Conservation (phyloP, 64 coral and sea anemone genomes). For the Montipora efflorescens region DNA sequence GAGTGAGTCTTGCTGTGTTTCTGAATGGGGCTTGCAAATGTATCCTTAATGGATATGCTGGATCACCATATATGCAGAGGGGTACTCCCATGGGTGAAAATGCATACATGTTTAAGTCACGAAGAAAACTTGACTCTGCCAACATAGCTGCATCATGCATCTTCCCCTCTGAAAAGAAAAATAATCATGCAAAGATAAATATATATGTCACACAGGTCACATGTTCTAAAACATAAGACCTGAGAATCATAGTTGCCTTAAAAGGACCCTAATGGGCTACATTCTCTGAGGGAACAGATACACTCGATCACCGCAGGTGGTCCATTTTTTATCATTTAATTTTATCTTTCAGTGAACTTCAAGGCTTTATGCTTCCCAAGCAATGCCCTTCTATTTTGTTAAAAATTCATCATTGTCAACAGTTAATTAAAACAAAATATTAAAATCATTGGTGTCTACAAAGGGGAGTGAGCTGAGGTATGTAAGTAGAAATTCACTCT, state of each 20-base stretch:
- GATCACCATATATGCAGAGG: conserved; percentile 49
- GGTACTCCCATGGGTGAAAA: conserved; percentile 31
- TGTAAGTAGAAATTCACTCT: no score
- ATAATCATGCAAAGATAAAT: conserved; percentile 29
- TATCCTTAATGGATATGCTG: conserved; percentile 51
- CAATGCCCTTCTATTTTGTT: conserved; percentile 35
- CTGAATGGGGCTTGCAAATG: conserved; percentile 50
- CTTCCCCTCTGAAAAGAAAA: conserved; percentile 24
- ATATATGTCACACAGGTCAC: no score
- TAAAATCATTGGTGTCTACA: conserved; percentile 24
- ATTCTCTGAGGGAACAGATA: conserved; percentile 27
- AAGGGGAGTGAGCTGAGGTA: no score
- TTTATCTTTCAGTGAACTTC: conserved; percentile 44
- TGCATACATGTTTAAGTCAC: conserved; percentile 28
- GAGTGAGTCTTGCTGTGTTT: conserved; percentile 47
- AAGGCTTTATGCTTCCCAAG: conserved; percentile 38
- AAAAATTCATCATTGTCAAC: conserved; percentile 44
- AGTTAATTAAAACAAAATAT: conserved; percentile 9
- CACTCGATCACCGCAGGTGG: conserved; percentile 35
- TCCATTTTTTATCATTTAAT: conserved; percentile 14
- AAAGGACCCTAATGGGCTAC: conserved; percentile 25
- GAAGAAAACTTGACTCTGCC: conserved; percentile 26
- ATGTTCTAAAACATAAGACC: conserved; percentile 28
- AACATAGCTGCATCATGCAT: conserved; percentile 21
- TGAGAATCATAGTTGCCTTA: conserved; percentile 7